A percentile compares a stretch with the other conserved stretches of the same genome.
Conservation (phyloP, 1,140 invertebrate genomes). For the Drosophila parvula region DNA sequence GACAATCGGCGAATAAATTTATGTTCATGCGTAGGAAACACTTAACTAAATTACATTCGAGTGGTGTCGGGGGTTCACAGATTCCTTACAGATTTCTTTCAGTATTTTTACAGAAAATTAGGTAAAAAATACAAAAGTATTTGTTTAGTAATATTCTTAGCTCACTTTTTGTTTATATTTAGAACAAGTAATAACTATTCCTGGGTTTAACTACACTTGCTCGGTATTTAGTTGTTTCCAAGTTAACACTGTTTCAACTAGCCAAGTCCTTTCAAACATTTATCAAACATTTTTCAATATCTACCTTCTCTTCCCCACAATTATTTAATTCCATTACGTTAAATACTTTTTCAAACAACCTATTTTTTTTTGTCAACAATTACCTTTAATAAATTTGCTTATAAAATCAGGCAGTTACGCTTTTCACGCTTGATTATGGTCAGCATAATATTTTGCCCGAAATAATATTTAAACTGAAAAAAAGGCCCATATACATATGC, state of each 20-base stretch:
- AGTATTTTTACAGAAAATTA: background rate
- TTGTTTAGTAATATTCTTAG: too few species aligned
- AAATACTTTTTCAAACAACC: slow-evolving; percentile 1
- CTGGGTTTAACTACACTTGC: too few species aligned
- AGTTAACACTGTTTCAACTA: too few species aligned
- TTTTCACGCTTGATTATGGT: slow-evolving; percentile 33
- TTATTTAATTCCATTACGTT: too few species aligned
- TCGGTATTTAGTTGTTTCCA: too few species aligned
- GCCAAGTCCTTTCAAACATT: too few species aligned
- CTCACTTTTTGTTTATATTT: background rate
- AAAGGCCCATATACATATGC: slow-evolving; percentile 16
- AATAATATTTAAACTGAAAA: slow-evolving; percentile 35
- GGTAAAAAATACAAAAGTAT: background rate
- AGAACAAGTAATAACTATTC: too few species aligned
- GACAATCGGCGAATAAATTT: slow-evolving; percentile 59
- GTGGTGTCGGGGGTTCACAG: background rate
- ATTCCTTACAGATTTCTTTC: background rate
- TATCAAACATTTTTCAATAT: too few species aligned
- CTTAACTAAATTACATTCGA: slow-evolving; percentile 77
- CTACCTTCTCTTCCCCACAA: background rate
- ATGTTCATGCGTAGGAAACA: slow-evolving; percentile 73
- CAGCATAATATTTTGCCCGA: slow-evolving; percentile 28
- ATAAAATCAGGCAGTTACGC: slow-evolving; percentile 7
- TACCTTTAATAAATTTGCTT: background rate
- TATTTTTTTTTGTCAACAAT: background rate